These are phyloP conservation scores for Podarcis cretensis DNA, from an alignment of 2,113 vertebrate species.

Conservation along the genomic window DNA sequence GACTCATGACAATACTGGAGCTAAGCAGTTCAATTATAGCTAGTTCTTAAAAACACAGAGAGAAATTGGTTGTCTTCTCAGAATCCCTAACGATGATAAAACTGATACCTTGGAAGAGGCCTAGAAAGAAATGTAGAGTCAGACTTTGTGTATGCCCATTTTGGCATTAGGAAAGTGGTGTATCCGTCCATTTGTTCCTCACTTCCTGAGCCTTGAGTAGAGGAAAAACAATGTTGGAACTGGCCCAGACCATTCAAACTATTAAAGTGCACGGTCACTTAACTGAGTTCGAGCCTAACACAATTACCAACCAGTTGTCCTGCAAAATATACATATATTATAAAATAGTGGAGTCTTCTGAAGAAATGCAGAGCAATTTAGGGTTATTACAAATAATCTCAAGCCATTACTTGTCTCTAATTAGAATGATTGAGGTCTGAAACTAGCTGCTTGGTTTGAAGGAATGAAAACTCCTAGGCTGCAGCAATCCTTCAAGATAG, in stretches of 20 bases:
- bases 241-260: neutral
- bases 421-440: slow-evolving; percentile 13
- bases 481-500: neutral
- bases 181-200: neutral
- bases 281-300: slow-evolving; percentile 1
- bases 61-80: too few relatives aligned
- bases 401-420: slow-evolving; percentile 13
- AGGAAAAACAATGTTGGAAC: neutral
- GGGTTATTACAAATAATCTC: slow-evolving; percentile 2
- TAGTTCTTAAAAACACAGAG: too few relatives aligned
- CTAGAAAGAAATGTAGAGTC: neutral
- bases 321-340: neutral
- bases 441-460: neutral
- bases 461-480: slow-evolving; percentile 8
- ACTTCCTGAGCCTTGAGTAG: neutral
- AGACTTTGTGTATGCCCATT: neutral
- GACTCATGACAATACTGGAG: too few relatives aligned
- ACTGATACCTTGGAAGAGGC: too few relatives aligned
- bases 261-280: slow-evolving; percentile 5
- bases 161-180: neutral
- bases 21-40: too few relatives aligned
- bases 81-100: too few relatives aligned
- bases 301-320: neutral
- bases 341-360: neutral
- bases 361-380: neutral